A percentile compares a stretch with the other conserved stretches of the same genome.
phyloP scores from a whole-genome alignment of 2,113 vertebrate species.

The Entomyzon cyanotis region DNA sequence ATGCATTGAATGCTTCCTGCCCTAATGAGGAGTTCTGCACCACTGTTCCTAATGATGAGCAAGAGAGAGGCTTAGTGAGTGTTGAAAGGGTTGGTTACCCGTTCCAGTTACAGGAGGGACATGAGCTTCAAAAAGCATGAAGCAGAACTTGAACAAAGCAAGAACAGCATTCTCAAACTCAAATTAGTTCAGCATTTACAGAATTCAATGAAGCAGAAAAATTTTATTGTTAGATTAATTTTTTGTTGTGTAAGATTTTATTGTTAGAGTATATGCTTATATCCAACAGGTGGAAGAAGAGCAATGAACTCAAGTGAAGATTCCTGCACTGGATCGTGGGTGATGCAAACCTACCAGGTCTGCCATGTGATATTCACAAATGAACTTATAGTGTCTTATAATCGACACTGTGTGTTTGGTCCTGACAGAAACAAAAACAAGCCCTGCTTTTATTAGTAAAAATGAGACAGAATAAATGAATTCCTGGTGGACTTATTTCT shows the following conservation, averaged over 20 bases:
- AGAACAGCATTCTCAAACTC: neutral
- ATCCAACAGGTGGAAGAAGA: neutral
- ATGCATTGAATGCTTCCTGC: conserved; percentile 16
- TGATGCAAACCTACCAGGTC: neutral
- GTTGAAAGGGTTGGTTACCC: conserved; percentile 13
- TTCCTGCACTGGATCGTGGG: neutral
- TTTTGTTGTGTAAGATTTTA: too few species aligned
- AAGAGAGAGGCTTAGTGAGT: neutral
- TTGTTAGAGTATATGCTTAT: neutral
- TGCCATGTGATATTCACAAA: neutral
- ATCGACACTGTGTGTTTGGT: neutral
- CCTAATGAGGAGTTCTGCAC: conserved; percentile 40
- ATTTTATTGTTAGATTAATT: conserved; percentile 2
- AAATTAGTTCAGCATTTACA: conserved; percentile 22
- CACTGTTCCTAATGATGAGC: neutral
- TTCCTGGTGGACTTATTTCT: neutral
- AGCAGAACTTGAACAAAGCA: conserved; percentile 34
- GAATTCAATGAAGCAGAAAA: neutral
- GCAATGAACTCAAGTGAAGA: neutral
- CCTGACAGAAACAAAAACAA: neutral
- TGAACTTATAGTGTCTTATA: neutral
- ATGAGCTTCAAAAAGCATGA: neutral
- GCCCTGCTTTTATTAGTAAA: neutral
- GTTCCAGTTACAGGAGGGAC: neutral
- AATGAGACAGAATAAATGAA: neutral